Evolutionary conservation across 2,113 vertebrate genomes (phyloP), one percentile per base, ranked within the genome.

Genomic region (Scophthalmus maximus): DNA sequence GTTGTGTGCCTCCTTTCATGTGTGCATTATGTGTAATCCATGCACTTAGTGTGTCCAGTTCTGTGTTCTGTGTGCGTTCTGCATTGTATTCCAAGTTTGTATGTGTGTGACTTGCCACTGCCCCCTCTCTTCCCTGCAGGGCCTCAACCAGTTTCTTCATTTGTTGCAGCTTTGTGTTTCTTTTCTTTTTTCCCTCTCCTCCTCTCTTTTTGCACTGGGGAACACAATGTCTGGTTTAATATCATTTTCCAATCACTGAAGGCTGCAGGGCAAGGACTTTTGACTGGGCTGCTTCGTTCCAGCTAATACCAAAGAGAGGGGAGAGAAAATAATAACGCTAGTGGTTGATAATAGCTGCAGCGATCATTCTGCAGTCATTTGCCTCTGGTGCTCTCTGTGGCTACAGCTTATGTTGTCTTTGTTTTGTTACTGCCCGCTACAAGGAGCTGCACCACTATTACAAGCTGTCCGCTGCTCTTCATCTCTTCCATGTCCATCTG

Each of bases 191-290:
- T 10, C 8, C 27, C 26, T n/a, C 30, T 20, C 51, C 9, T 27
- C 27, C 70, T 58, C 29, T 82, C 15, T 77, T 69, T 29, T 77
- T 88, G 79, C 73, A 56, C 88, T 34, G 55, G 82, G 87, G 73
- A 87, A 81, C 88, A 76, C 84, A 76, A 68, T 63, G 85, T 92
- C 85, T 87, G 84, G 55, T 93, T 93, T 94, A 91, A 92, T 92
- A 91, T 92, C 80, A 82, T 92, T 93, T 92, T 91, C 88, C 88
- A 93, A 90, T 92, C 90, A 89, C 85, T 46, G 62, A 84, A 62
- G 68, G 78, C 90, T 90, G 80, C 84, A 40, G 86, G 90, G 83
- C 86, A 86, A 64, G 58, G 78, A 81, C 81, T 86, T 88, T 72
- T 84, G 84, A 88, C 89, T 90, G 72, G 58, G 66, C 64, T 77